Conservation (phyloP, 2,888 invertebrate genomes). For the Pilophorus perplexus region DNA sequence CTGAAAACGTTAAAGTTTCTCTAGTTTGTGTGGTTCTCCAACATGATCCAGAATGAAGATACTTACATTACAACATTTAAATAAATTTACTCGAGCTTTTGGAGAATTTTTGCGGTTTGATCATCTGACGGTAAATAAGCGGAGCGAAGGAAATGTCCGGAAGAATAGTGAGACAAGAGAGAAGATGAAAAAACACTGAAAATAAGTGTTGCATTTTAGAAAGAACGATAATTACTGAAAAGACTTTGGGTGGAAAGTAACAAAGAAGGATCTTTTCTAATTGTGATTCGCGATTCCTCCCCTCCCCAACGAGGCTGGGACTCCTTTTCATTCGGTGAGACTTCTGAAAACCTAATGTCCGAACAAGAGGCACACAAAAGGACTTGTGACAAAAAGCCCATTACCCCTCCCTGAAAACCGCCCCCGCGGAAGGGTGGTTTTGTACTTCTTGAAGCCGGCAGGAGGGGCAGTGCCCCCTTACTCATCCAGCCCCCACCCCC, state of each 20-base stretch:
- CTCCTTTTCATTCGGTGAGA: slow-evolving; percentile 13
- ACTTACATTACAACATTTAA: too few relatives aligned
- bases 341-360: slow-evolving; percentile 36
- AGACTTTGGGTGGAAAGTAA: slow-evolving; percentile 28
- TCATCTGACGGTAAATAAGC: background rate
- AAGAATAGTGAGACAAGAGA: background rate
- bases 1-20: background rate
- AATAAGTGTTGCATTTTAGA: slow-evolving; percentile 34
- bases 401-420: slow-evolving; percentile 19
- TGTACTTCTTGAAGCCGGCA: too few relatives aligned
- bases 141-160: too few relatives aligned
- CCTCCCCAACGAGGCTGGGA: background rate
- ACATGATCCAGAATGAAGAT: too few relatives aligned
- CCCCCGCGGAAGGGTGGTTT: background rate
- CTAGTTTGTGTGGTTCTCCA: background rate
- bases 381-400: slow-evolving; percentile 36
- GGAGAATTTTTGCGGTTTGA: background rate
- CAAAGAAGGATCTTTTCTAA: slow-evolving; percentile 33
- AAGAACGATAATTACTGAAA: slow-evolving; percentile 29
- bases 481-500: too few relatives aligned
- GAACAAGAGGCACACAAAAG: slow-evolving; percentile 16
- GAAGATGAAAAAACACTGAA: slow-evolving; percentile 22
- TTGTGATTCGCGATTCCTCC: slow-evolving; percentile 15
- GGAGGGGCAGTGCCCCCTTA: too few relatives aligned
- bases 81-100: background rate